These are phyloP conservation scores for Rhea pennata DNA, from an alignment of 2,113 vertebrate genomes.

Conservation along the genomic window DNA sequence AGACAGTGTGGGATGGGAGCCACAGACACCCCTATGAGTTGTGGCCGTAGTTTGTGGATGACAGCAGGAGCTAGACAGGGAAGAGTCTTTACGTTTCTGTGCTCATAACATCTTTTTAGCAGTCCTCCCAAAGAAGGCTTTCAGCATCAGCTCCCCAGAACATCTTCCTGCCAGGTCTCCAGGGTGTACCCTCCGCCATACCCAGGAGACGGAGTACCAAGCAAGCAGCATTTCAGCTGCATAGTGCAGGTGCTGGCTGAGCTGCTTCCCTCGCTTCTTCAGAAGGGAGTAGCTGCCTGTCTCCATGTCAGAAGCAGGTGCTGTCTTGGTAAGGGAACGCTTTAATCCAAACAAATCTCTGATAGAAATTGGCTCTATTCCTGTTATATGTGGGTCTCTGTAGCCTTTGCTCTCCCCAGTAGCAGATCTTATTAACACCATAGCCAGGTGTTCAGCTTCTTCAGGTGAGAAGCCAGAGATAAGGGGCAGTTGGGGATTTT, in stretches of 20 bases:
- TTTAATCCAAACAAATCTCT: background rate
- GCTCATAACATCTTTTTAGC: background rate
- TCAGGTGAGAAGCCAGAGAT: background rate
- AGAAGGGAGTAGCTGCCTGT: background rate
- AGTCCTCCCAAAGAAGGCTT: background rate
- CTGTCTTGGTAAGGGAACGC: background rate
- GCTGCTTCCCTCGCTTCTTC: background rate
- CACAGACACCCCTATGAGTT: background rate
- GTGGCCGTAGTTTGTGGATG: background rate
- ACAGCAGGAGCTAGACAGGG: background rate
- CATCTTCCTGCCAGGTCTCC: background rate
- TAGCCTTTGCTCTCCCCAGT: background rate
- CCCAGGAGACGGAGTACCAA: background rate
- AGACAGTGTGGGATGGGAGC: background rate
- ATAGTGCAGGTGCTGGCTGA: rapidly evolving
- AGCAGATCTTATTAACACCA: background rate
- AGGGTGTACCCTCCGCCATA: background rate
- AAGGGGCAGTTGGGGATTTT: constrained; percentile 10
- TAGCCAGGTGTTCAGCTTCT: background rate
- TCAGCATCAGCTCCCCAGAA: background rate
- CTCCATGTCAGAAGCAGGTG: background rate
- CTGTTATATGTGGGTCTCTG: background rate
- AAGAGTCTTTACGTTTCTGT: background rate
- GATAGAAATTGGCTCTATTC: background rate
- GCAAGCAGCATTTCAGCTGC: background rate